These are phyloP conservation scores for Bibio marci DNA, from an alignment of 2,888 invertebrate species.

Conservation along the genomic window DNA sequence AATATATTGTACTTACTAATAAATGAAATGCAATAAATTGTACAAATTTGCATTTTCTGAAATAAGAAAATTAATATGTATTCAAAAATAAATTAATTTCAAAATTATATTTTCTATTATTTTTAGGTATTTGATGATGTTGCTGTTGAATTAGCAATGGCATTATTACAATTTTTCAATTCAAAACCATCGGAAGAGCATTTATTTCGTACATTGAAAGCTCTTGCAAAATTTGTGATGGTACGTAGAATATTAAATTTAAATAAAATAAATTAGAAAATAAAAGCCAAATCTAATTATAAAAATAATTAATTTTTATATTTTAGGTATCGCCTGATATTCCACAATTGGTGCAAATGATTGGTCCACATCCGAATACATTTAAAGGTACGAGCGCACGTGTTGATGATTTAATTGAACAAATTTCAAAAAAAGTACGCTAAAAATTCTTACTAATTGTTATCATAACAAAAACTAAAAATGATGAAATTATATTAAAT, in stretches of 20 bases:
- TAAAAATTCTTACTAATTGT: conserved; percentile 17
- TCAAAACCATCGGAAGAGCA: conserved; percentile 64
- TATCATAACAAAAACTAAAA: conserved; percentile 3
- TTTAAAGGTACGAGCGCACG: conserved; percentile 67
- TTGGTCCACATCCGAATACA: conserved; percentile 70
- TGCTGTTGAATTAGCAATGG: conserved; percentile 82
- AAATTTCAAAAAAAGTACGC: conserved; percentile 48
- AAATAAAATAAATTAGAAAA: not conserved
- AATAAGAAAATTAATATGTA: too few relatives aligned
- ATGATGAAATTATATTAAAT: not conserved
- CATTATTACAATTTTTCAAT: conserved; percentile 74
- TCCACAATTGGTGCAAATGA: conserved; percentile 76
- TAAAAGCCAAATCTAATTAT: not conserved
- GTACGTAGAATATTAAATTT: conserved; percentile 13
- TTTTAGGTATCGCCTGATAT: conserved; percentile 63
- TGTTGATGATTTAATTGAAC: conserved; percentile 63
- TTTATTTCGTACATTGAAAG: conserved; percentile 59
- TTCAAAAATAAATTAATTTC: too few relatives aligned
- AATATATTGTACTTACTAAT: too few relatives aligned
- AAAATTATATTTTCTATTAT: too few relatives aligned
- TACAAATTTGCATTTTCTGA: too few relatives aligned
- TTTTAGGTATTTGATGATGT: conserved; percentile 83
- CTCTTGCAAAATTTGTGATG: conserved; percentile 41
- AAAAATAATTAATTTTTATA: not conserved
- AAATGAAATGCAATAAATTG: too few relatives aligned